These are phyloP conservation scores for Shargacucullia verbasci DNA, from an alignment of 2,888 invertebrate genomes.

Conservation along the genomic window DNA sequence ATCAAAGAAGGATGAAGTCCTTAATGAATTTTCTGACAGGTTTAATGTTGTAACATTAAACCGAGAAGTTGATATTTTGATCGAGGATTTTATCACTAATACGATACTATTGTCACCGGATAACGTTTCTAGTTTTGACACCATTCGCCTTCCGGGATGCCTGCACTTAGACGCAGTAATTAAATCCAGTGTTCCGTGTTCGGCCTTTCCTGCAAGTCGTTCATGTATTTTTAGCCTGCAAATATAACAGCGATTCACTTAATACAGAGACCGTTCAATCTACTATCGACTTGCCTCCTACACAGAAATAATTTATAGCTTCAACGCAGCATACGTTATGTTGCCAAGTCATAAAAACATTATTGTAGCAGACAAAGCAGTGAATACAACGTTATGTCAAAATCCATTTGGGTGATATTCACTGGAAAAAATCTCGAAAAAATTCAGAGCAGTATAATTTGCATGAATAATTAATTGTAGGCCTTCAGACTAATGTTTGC, in stretches of 20 bases:
- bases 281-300: slow-evolving; percentile 25
- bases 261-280: slow-evolving; percentile 20
- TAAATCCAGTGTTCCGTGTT: slow-evolving; percentile 49
- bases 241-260: slow-evolving; percentile 34
- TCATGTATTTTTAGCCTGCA: slow-evolving; percentile 39
- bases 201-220: slow-evolving; percentile 32
- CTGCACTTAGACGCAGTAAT: slow-evolving; percentile 45
- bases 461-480: slow-evolving; percentile 48
- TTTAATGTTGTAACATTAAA: too few relatives aligned
- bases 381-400: slow-evolving; percentile 10
- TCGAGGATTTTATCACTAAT: too few relatives aligned
- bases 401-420: slow-evolving; percentile 6
- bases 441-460: slow-evolving; percentile 45
- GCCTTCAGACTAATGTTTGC: slow-evolving; percentile 37
- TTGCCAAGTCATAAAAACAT: slow-evolving; percentile 17
- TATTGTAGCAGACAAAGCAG: slow-evolving; percentile 18
- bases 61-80: too few relatives aligned
- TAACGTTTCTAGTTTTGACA: slow-evolving; percentile 46
- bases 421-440: slow-evolving; percentile 8
- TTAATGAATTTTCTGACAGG: too few relatives aligned
- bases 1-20: too few relatives aligned
- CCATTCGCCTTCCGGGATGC: slow-evolving; percentile 46
- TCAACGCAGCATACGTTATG: slow-evolving; percentile 1
- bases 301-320: slow-evolving; percentile 29
- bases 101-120: slow-evolving; percentile 34